Evolutionary conservation across 2,888 invertebrate species (phyloP).

Genomic region (Philaethria dido): DNA sequence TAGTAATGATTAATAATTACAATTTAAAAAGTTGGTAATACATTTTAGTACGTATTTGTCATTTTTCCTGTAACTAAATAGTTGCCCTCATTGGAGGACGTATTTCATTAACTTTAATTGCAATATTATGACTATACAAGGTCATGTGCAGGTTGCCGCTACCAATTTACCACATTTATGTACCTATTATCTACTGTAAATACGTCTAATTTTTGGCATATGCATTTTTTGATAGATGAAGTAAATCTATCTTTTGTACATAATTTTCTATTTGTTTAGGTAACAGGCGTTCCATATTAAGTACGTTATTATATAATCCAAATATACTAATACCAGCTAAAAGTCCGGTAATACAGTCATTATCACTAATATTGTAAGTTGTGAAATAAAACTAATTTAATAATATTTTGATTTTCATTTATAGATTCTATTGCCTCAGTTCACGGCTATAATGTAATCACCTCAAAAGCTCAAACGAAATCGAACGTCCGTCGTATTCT

Average conservation of each 20-base stretch:
- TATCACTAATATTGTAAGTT: constrained; percentile 78
- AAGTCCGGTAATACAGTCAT: constrained; percentile 82
- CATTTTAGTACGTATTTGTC: neutral
- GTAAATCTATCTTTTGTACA: constrained; percentile 58
- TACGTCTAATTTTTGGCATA: constrained; percentile 35
- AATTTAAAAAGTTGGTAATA: too few species aligned
- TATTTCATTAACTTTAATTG: constrained; percentile 13
- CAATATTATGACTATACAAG: constrained; percentile 7
- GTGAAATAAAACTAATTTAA: constrained; percentile 82
- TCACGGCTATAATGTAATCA: too few species aligned
- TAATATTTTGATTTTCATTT: too few species aligned
- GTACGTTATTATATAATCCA: constrained; percentile 72
- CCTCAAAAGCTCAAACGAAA: too few species aligned
- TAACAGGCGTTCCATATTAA: constrained; percentile 63
- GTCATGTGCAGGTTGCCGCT: constrained; percentile 11
- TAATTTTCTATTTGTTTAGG: constrained; percentile 56
- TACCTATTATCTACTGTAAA: constrained; percentile 33
- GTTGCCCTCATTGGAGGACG: neutral
- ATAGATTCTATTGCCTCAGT: too few species aligned
- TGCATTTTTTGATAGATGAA: constrained; percentile 26
- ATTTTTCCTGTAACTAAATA: neutral
- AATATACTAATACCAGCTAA: constrained; percentile 81
- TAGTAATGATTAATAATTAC: too few species aligned
- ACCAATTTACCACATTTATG: constrained; percentile 1
- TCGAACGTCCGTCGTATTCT: too few species aligned